Percentiles rank a stretch among this genome's conserved stretches.
These are phyloP conservation scores for Lutjanus campechanus DNA, from an alignment of 2,797 vertebrate species.

Conservation along the genomic window DNA sequence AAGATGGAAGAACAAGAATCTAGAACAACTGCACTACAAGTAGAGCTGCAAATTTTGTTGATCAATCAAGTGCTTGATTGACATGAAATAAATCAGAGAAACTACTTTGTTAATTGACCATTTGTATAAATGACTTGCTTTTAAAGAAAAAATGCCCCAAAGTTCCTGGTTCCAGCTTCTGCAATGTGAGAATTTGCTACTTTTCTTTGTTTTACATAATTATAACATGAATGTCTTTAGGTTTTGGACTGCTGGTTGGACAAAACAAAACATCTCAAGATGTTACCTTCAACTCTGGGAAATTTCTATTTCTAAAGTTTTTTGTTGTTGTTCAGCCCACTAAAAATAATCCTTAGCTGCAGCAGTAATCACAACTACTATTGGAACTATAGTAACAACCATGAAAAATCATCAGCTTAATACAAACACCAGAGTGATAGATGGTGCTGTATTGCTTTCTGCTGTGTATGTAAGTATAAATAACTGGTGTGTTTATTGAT, in stretches of 20 bases:
- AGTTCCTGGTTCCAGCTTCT: neutral
- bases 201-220: neutral
- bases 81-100: neutral
- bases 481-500: neutral
- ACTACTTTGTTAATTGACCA: too few species aligned
- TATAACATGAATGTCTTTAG: neutral
- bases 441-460: neutral
- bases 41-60: neutral
- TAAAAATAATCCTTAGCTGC: too few species aligned
- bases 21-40: neutral
- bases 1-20: neutral
- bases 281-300: neutral
- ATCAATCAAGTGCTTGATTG: neutral
- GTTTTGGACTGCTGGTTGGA: too few species aligned
- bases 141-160: too few species aligned
- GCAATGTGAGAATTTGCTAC: too few species aligned
- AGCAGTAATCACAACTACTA: too few species aligned
- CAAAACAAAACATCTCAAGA: neutral
- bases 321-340: too few species aligned
- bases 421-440: neutral
- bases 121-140: too few species aligned
- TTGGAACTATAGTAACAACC: neutral
- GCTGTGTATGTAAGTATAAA: neutral
- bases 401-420: neutral
- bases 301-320: neutral